These are phyloP conservation scores for Falco columbarius DNA, from an alignment of 2,797 vertebrate species.

Conservation along the genomic window DNA sequence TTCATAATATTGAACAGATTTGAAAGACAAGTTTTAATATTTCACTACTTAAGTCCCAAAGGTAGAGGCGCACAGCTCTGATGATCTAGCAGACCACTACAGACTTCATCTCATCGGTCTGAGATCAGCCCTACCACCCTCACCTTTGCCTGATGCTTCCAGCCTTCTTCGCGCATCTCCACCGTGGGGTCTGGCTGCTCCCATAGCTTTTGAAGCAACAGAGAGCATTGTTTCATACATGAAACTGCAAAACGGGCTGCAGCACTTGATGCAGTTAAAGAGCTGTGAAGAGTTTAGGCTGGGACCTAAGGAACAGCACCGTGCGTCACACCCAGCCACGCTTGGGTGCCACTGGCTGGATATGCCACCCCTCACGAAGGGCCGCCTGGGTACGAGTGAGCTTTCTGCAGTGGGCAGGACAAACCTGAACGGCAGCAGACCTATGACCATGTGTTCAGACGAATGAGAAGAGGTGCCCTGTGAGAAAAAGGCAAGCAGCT, in stretches of 20 bases:
- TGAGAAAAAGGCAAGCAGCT: not conserved
- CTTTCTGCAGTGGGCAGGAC: not conserved
- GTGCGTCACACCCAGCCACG: not conserved
- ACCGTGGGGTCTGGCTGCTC: not conserved
- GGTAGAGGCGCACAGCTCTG: not conserved
- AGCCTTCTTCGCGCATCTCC: not conserved
- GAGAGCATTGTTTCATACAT: not conserved
- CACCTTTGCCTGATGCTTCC: not conserved
- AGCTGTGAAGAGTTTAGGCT: accelerated
- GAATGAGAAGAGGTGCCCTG: not conserved
- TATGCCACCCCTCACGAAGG: accelerated
- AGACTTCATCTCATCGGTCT: not conserved
- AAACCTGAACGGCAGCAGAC: not conserved
- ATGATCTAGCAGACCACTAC: not conserved
- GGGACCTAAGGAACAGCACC: not conserved
- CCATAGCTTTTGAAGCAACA: not conserved
- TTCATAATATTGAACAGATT: slow-evolving; percentile 51
- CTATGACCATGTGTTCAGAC: accelerated
- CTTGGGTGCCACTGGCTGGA: not conserved
- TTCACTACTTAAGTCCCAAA: slow-evolving; percentile 8
- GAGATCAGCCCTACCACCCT: not conserved
- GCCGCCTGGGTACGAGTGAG: not conserved
- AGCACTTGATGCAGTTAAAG: not conserved
- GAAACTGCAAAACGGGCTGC: not conserved
- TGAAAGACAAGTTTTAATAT: slow-evolving; percentile 56